Evolutionary conservation across 1,140 invertebrate genomes (phyloP), one percentile per base, ranked within the genome.

Genomic region (Dysdera silvatica): DNA sequence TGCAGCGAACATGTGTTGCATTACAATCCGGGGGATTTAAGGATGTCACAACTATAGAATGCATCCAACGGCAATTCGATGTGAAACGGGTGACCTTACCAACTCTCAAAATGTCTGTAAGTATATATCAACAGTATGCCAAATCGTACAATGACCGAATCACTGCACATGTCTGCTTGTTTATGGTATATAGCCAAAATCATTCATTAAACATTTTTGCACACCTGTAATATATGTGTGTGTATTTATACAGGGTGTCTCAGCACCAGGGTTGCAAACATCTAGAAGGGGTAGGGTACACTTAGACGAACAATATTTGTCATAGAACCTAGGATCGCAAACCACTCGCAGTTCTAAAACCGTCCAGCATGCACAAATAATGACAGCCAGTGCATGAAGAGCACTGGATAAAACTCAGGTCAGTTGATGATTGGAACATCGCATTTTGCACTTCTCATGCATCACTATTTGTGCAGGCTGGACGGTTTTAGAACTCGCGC

Each of bases 11-110:
- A 5, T 91, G 86, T 76, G 71, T 81, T 48, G 82, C 80, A 51
- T 77, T 98, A 33, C 73, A 78, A 48, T 77, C 83, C 48, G 72
- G 82, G 40, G 87, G 88, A 8, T 95, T 95, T 72, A 79, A 85
- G 51, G 89, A 95, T 68, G 80, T 97, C 31, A 80, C 82, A 67
- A 95, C 91, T 1, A 80, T 88, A 72, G 95, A 98, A 76, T 88
- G 93, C 73, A 77, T 97, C 48, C 86, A 92, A 74, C 82, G 85
- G 47, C 87, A 91, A 71, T 82, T 87, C 63, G 85, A 85, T 70
- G 85, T 96, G 14, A 83, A 85, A 71, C 84, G 82, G 37, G 84
- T 84, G 69, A 83, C 79, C 18, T 71, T 93, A 23, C 81, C 85
- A 20, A 37, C 57, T 40, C 28, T 68, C 55, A 67, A n/a, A 41